Evolutionary conservation across 2,797 vertebrate species (phyloP), one percentile per base, ranked within the genome.

Genomic region (Pseudotriccus pelzelni): DNA sequence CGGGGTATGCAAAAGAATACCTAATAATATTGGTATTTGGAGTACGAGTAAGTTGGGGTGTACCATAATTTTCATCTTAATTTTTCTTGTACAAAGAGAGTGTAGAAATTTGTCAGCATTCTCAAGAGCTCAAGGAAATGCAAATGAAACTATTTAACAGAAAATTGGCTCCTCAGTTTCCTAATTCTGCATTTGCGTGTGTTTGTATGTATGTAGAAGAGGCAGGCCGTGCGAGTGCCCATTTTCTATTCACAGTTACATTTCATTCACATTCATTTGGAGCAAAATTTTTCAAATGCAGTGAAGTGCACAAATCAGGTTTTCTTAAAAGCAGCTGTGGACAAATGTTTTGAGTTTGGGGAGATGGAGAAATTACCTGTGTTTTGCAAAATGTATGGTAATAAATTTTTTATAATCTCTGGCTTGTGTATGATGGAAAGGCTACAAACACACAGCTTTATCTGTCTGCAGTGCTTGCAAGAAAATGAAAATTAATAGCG

Each of bases 321-420:
- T 79, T 92, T 94, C 49, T 89, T 84, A 82, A 84, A 79, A 76
- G 82, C 88, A 84, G 84, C 74, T 96, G 83, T 77, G 89, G 58
- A 81, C 89, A 79, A 74, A 77, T 24, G 32, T 86, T 84, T 87
- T 59, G 1, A 11, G 30, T 84, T 81, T 14, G 15, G 49, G 43
- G 27, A 88, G 76, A 43, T 3, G 12, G 21, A 67, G 60, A 34
- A 87, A 73, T 44, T 66, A 62, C 41, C 36, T 18, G 14, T 1
- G 4, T 41, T 85, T 87, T 87, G 73, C 73, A 81, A 70, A 72
- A 67, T 4, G 2, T 14, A 41, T 6, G 14, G 32, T 53, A 69
- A 76, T 53, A 79, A 34, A 46, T 12, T 79, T 91, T 72, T 63
- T 15, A 84, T 58, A 62, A 46, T 72, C 50, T 66, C 41, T 68